These are phyloP conservation scores for Fissipunctia ypsillon DNA, from an alignment of 2,888 invertebrate species.

Conservation along the genomic window DNA sequence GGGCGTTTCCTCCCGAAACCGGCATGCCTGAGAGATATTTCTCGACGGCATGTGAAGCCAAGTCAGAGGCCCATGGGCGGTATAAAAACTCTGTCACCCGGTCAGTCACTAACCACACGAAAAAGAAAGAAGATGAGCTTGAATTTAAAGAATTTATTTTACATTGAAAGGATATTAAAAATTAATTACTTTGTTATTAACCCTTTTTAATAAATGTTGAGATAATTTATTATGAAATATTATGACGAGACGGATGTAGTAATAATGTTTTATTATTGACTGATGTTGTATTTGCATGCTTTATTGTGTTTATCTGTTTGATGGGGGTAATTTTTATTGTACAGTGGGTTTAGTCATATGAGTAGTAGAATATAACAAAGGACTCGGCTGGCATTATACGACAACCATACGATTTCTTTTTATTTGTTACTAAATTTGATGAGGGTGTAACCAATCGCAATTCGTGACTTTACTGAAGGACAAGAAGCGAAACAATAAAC, in stretches of 20 bases:
- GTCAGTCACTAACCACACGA: too few relatives aligned
- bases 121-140: too few relatives aligned
- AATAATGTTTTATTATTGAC: conserved; percentile 2
- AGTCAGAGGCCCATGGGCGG: too few relatives aligned
- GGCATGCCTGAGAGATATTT: too few relatives aligned
- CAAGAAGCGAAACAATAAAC: not conserved
- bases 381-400: not conserved
- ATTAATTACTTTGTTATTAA: too few relatives aligned
- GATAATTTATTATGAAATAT: too few relatives aligned
- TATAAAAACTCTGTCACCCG: too few relatives aligned
- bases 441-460: not conserved
- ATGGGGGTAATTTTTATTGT: not conserved
- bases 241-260: conserved; percentile 11
- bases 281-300: not conserved
- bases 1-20: too few relatives aligned
- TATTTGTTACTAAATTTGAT: not conserved
- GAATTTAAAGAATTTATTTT: too few relatives aligned
- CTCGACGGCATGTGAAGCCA: too few relatives aligned
- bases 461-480: not conserved
- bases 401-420: not conserved
- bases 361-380: not conserved
- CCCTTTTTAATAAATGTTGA: too few relatives aligned
- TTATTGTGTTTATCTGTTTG: not conserved
- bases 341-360: not conserved
- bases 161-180: too few relatives aligned